phyloP scores from a whole-genome alignment of 2,888 invertebrate species.

The Plagodis dolabraria region DNA sequence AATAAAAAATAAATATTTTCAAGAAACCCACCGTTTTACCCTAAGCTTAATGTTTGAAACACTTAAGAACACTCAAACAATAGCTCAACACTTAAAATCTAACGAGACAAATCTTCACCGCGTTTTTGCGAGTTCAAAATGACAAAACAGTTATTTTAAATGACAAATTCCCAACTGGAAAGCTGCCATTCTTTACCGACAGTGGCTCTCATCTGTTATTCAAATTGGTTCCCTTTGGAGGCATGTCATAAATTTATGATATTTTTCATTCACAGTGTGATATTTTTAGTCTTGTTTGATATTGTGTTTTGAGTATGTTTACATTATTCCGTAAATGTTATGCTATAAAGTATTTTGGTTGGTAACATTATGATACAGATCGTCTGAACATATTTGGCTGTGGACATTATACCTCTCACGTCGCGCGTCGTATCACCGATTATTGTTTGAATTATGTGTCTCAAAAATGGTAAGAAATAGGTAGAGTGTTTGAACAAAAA shows the following conservation, averaged over 20 bases:
- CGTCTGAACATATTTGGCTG: too few relatives aligned
- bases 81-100: not conserved
- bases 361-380: too few relatives aligned
- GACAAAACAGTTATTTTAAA: constrained; percentile 2
- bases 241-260: not conserved
- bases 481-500: too few relatives aligned
- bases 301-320: not conserved
- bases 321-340: too few relatives aligned
- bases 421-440: too few relatives aligned
- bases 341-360: too few relatives aligned
- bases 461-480: too few relatives aligned
- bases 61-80: not conserved
- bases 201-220: constrained; percentile 1
- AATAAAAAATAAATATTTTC: too few relatives aligned
- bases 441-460: too few relatives aligned
- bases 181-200: constrained; percentile 4
- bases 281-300: too few relatives aligned
- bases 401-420: too few relatives aligned
- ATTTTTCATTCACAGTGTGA: not conserved
- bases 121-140: not conserved
- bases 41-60: not conserved
- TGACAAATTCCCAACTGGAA: constrained; percentile 5
- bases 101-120: not conserved
- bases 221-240: not conserved
- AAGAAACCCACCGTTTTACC: too few relatives aligned